Evolutionary conservation across 2,888 invertebrate species (phyloP).

Genomic region (Coleophora deauratella): DNA sequence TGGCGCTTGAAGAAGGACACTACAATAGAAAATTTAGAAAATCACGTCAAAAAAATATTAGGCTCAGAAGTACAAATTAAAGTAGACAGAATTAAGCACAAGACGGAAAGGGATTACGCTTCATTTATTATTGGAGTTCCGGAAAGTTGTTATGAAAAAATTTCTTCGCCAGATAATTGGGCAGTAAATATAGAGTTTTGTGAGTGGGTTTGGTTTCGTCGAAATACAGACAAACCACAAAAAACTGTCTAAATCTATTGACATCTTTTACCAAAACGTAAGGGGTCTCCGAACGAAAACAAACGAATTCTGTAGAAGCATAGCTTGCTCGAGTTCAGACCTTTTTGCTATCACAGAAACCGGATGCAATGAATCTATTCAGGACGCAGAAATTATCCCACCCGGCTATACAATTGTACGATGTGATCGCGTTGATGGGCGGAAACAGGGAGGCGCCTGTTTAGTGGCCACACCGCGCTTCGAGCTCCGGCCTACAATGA

Average conservation of each 20-base stretch:
- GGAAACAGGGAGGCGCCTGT: too few relatives aligned
- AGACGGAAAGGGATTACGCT: constrained; percentile 20
- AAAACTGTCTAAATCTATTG: neutral
- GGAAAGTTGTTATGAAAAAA: constrained; percentile 13
- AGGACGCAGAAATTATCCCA: too few relatives aligned
- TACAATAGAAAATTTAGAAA: neutral
- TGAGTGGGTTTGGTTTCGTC: constrained; percentile 24
- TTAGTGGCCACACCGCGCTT: too few relatives aligned
- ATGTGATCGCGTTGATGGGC: too few relatives aligned
- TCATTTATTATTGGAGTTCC: constrained; percentile 20
- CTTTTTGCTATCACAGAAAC: too few relatives aligned
- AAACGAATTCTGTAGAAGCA: neutral
- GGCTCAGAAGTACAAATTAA: constrained; percentile 3
- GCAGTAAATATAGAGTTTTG: constrained; percentile 17
- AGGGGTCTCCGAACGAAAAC: constrained; percentile 6
- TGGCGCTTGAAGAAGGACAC: neutral
- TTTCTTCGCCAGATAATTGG: constrained; percentile 2
- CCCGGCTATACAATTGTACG: too few relatives aligned
- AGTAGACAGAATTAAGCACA: constrained; percentile 19
- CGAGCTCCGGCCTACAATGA: too few relatives aligned
- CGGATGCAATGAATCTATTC: too few relatives aligned
- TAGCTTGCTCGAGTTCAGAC: too few relatives aligned
- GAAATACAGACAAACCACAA: constrained; percentile 2
- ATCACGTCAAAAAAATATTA: neutral
- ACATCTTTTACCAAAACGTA: constrained; percentile 4